Conservation (phyloP, 2,888 invertebrate species). For the Camponotus fellah region DNA sequence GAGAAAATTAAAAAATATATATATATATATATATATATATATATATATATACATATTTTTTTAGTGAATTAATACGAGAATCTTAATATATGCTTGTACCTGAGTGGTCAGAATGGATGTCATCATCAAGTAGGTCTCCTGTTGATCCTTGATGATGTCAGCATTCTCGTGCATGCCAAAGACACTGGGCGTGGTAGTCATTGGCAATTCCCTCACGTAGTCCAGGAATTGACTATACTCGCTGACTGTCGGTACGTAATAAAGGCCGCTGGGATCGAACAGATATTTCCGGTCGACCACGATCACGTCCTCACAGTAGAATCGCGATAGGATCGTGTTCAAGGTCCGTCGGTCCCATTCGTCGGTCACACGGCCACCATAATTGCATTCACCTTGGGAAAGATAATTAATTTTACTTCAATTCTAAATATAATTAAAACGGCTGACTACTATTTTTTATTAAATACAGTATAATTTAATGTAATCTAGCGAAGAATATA, state of each 20-base stretch:
- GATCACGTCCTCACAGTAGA: slow-evolving; percentile 90
- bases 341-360: slow-evolving; percentile 98
- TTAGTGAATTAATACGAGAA: background rate
- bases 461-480: no score
- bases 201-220: slow-evolving; percentile 91
- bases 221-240: slow-evolving; percentile 91
- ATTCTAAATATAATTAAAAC: slow-evolving; percentile 1
- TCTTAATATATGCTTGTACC: slow-evolving; percentile 83
- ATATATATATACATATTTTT: background rate
- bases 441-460: background rate
- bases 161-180: slow-evolving; percentile 98
- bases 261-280: slow-evolving; percentile 87
- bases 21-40: background rate
- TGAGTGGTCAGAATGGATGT: slow-evolving; percentile 92
- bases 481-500: background rate
- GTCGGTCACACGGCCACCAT: slow-evolving; percentile 98
- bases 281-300: slow-evolving; percentile 87
- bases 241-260: slow-evolving; percentile 91
- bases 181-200: slow-evolving; percentile 92
- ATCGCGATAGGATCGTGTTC: slow-evolving; percentile 93
- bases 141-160: slow-evolving; percentile 96
- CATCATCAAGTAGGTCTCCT: slow-evolving; percentile 93
- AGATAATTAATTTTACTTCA: background rate
- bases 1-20: background rate
- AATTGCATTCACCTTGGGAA: slow-evolving; percentile 95